Evolutionary conservation across 2,888 invertebrate species (phyloP).

Genomic region (Apoderus coryli): DNA sequence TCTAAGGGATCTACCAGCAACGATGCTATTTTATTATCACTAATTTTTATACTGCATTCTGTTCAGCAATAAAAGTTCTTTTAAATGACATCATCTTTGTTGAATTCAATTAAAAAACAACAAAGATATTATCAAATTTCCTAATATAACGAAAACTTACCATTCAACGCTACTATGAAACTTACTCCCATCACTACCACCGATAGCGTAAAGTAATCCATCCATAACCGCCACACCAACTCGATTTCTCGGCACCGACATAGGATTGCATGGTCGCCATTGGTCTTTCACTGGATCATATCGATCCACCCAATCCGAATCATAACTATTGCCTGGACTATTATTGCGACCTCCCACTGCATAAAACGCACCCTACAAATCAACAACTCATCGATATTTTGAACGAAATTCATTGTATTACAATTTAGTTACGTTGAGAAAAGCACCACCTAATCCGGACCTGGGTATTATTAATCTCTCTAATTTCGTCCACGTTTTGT

Average conservation of each 20-base stretch:
- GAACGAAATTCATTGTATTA: no score
- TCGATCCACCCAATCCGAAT: conserved; percentile 76
- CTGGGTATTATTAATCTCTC: conserved; percentile 75
- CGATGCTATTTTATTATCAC: no score
- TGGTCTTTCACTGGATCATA: conserved; percentile 76
- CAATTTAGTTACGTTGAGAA: conserved; percentile 45
- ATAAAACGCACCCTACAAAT: conserved; percentile 62
- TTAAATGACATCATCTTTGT: no score
- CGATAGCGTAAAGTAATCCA: conserved; percentile 79
- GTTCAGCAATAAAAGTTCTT: no score
- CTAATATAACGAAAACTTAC: conserved; percentile 43
- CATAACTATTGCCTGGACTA: conserved; percentile 73
- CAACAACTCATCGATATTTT: no score
- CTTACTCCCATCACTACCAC: conserved; percentile 74
- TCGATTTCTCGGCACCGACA: conserved; percentile 78
- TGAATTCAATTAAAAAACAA: no score
- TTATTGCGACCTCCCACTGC: conserved; percentile 89
- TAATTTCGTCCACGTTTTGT: conserved; percentile 69
- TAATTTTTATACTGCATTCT: no score
- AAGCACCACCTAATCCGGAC: conserved; percentile 76
- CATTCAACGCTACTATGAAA: conserved; percentile 84
- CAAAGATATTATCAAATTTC: no score
- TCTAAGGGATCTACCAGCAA: no score
- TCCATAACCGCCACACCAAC: conserved; percentile 93
- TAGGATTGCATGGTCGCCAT: conserved; percentile 76